phyloP scores from a whole-genome alignment of 2,797 vertebrate species.

The Pogonophryne albipinna region DNA sequence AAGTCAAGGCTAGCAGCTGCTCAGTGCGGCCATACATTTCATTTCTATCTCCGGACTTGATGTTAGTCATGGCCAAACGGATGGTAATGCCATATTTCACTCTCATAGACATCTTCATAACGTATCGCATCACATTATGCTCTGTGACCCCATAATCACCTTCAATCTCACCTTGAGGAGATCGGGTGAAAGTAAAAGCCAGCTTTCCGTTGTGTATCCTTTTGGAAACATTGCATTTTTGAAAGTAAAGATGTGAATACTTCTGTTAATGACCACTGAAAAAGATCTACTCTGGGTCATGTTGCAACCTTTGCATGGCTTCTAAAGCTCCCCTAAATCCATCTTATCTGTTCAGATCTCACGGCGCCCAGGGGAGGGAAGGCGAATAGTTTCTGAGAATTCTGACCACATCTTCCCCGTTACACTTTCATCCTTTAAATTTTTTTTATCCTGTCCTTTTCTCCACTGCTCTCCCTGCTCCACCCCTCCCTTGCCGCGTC shows the following conservation, averaged over 20 bases:
- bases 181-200: constrained; percentile 5
- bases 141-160: constrained; percentile 15
- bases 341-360: constrained; percentile 71
- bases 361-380: constrained; percentile 29
- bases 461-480: constrained; percentile 41
- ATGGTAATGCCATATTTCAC: constrained; percentile 45
- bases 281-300: neutral
- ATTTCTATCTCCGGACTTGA: constrained; percentile 39
- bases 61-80: constrained; percentile 42
- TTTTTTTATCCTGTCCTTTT: constrained; percentile 48
- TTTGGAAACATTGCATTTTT: neutral
- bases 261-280: neutral
- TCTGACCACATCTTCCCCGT: constrained; percentile 65
- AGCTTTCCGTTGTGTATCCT: neutral
- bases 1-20: constrained; percentile 50
- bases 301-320: constrained; percentile 46
- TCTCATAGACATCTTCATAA: constrained; percentile 45
- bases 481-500: constrained; percentile 20
- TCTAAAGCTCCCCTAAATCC: constrained; percentile 44
- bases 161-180: constrained; percentile 37
- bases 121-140: constrained; percentile 21
- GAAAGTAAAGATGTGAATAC: neutral
- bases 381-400: constrained; percentile 58
- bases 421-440: constrained; percentile 56
- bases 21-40: constrained; percentile 30